phyloP scores from a whole-genome alignment of 2,888 invertebrate species.

The Heteropelma amictum region DNA sequence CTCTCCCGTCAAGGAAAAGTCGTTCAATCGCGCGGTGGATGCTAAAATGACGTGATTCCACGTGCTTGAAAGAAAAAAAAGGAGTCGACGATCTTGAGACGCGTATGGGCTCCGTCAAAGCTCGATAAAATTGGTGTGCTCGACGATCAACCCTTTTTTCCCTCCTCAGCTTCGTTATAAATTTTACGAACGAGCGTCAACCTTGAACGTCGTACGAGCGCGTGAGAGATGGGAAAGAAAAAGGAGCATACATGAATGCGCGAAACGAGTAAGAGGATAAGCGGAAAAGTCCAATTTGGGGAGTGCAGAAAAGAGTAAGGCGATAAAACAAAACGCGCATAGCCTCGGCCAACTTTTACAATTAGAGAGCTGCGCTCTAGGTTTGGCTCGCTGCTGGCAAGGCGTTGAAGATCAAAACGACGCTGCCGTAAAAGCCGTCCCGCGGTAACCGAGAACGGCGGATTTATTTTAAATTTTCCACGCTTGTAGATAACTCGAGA shows the following conservation, averaged over 20 bases:
- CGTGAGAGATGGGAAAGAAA: conserved; percentile 62
- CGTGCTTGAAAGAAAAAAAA: conserved; percentile 19
- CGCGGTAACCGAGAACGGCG: conserved; percentile 59
- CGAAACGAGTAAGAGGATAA: conserved; percentile 48
- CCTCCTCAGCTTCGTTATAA: not conserved
- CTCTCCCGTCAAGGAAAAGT: too few relatives aligned
- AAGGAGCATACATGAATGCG: conserved; percentile 56
- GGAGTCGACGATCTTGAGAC: conserved; percentile 26
- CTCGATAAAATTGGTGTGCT: not conserved
- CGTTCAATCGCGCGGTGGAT: too few relatives aligned
- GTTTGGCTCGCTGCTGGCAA: conserved; percentile 12
- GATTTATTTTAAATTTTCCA: not conserved
- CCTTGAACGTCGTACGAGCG: conserved; percentile 67
- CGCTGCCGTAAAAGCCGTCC: conserved; percentile 70
- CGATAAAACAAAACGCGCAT: conserved; percentile 71
- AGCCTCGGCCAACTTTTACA: conserved; percentile 78
- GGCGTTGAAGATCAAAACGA: conserved; percentile 24
- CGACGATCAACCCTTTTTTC: not conserved
- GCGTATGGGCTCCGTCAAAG: not conserved
- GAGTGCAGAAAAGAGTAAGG: conserved; percentile 67
- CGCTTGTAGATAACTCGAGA: not conserved
- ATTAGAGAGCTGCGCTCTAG: conserved; percentile 58
- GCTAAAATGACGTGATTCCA: conserved; percentile 19
- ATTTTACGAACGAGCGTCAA: conserved; percentile 58
- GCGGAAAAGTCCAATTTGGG: conserved; percentile 64